phyloP scores from a whole-genome alignment of 2,888 invertebrate species.

The Trissolcus brochymenae region DNA sequence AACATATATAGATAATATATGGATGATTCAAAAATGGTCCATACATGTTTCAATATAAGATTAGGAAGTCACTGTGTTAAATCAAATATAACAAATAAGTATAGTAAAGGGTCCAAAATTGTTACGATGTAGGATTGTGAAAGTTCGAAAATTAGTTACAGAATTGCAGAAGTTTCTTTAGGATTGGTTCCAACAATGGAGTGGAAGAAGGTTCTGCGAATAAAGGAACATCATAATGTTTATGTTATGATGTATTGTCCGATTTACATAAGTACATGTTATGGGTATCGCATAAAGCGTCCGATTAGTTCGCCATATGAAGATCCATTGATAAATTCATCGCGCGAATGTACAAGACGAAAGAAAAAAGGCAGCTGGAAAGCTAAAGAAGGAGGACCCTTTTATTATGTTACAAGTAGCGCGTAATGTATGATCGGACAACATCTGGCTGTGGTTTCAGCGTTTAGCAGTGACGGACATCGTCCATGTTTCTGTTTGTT shows the following conservation, averaged over 20 bases:
- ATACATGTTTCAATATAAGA: no score
- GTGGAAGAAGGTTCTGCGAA: no score
- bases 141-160: no score
- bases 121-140: no score
- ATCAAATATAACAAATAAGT: no score
- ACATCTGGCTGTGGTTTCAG: constrained; percentile 74
- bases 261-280: constrained; percentile 50
- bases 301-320: constrained; percentile 73
- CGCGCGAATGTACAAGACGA: constrained; percentile 60
- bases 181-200: background rate
- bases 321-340: constrained; percentile 73
- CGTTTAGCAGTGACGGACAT: constrained; percentile 69
- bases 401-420: constrained; percentile 58
- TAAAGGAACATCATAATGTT: constrained; percentile 35
- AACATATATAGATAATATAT: no score
- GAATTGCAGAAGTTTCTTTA: no score
- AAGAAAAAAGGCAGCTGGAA: constrained; percentile 62
- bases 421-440: constrained; percentile 63
- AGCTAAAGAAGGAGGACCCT: constrained; percentile 45
- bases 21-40: no score
- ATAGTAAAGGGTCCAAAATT: no score
- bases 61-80: no score
- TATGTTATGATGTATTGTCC: constrained; percentile 41
- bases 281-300: constrained; percentile 63
- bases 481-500: constrained; percentile 30